Evolutionary conservation across 2,797 vertebrate genomes (phyloP).

Genomic region (Mionectes olivaceus): DNA sequence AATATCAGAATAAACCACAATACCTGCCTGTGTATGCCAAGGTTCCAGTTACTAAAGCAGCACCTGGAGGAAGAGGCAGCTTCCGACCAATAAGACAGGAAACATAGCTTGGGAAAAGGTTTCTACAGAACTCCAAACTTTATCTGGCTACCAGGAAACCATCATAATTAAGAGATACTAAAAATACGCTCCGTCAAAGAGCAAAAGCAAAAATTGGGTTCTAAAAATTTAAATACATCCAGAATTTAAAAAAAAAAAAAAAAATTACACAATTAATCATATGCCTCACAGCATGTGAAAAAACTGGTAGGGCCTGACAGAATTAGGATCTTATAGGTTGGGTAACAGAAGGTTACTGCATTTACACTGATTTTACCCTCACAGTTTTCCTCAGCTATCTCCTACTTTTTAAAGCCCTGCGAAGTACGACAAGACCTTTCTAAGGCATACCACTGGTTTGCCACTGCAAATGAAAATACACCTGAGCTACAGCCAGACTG

Average conservation of each 20-base stretch:
- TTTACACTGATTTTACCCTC: background rate
- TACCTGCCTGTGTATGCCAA: background rate
- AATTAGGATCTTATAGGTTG: background rate
- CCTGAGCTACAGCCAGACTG: background rate
- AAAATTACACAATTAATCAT: background rate
- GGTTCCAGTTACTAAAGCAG: background rate
- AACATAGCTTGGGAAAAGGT: slow-evolving; percentile 32
- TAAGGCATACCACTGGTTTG: background rate
- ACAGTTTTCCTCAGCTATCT: background rate
- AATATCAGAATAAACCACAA: background rate
- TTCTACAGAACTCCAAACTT: background rate
- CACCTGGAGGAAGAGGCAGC: slow-evolving; percentile 45
- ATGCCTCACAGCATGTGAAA: background rate
- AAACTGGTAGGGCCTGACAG: background rate
- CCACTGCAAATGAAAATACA: background rate
- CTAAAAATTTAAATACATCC: background rate
- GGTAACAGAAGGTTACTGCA: background rate
- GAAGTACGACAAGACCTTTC: background rate
- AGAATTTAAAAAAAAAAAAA: background rate
- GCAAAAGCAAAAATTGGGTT: background rate
- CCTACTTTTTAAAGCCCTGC: background rate
- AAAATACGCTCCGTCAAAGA: background rate
- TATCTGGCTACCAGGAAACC: slow-evolving; percentile 43
- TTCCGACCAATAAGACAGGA: slow-evolving; percentile 51
- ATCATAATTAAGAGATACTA: background rate